Percentiles rank a stretch among this genome's conserved stretches.
Evolutionary conservation across 1,140 invertebrate species (phyloP).

Genomic region (Trichoplusia ni): DNA sequence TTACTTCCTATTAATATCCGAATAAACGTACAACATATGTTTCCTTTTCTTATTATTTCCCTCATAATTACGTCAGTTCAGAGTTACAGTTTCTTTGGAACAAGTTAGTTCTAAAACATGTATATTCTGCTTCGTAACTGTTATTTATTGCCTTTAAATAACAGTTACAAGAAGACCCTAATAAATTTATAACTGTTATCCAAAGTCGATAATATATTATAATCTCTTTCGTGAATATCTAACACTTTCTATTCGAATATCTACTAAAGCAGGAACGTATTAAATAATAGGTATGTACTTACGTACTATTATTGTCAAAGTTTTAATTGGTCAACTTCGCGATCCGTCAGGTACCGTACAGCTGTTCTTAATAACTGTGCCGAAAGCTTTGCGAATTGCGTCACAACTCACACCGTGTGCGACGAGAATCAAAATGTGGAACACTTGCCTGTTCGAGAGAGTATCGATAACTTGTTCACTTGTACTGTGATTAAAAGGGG

Average conservation of each 20-base stretch:
- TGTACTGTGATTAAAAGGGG: too few relatives aligned
- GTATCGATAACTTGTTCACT: constrained; percentile 6
- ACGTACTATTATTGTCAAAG: constrained; percentile 15
- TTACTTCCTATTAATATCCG: constrained; percentile 44
- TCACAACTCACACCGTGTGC: constrained; percentile 12
- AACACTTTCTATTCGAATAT: too few relatives aligned
- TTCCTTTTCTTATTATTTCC: constrained; percentile 15
- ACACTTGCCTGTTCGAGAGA: constrained; percentile 8
- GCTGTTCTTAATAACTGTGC: constrained; percentile 24
- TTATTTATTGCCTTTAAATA: constrained; percentile 15
- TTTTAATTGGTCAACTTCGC: constrained; percentile 28
- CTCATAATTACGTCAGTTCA: not conserved
- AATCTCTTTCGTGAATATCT: too few relatives aligned
- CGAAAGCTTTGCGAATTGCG: constrained; percentile 13
- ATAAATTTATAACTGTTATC: constrained; percentile 15
- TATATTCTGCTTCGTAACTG: constrained; percentile 1
- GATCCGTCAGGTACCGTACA: constrained; percentile 26
- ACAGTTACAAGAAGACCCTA: constrained; percentile 6
- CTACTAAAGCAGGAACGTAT: constrained; percentile 11
- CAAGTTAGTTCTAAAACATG: not conserved
- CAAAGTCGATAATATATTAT: constrained; percentile 9
- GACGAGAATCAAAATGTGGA: constrained; percentile 20
- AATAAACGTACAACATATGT: constrained; percentile 33
- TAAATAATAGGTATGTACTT: constrained; percentile 19
- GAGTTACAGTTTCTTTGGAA: constrained; percentile 1